phyloP scores from a whole-genome alignment of 2,113 vertebrate genomes.

The Pygoscelis antarcticus region DNA sequence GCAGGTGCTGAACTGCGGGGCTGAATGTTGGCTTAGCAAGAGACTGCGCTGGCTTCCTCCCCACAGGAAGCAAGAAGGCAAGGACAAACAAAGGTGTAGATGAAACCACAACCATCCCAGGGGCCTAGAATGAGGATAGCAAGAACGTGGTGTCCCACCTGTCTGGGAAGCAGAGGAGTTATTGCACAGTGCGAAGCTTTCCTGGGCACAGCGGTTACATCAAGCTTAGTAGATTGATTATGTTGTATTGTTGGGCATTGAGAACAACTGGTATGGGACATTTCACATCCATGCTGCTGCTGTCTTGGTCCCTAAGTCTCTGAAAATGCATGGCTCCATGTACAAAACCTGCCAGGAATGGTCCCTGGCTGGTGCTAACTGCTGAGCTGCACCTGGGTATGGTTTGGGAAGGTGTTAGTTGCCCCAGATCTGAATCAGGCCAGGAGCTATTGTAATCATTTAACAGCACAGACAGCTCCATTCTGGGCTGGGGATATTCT shows the following conservation, averaged over 20 bases:
- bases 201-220: not conserved
- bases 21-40: not conserved
- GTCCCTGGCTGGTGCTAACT: not conserved
- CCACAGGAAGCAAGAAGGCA: not conserved
- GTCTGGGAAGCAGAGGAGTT: not conserved
- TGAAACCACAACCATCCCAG: not conserved
- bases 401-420: not conserved
- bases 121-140: not conserved
- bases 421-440: not conserved
- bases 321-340: rapidly evolving
- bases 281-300: not conserved
- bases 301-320: not conserved
- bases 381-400: not conserved
- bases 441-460: not conserved
- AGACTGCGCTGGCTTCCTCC: not conserved
- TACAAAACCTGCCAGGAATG: not conserved
- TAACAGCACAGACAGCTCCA: not conserved
- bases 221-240: not conserved
- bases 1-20: not conserved
- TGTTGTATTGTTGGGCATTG: not conserved
- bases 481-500: not conserved
- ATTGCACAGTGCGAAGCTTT: not conserved
- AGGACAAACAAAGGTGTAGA: not conserved
- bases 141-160: not conserved
- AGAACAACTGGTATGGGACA: not conserved